Evolutionary conservation across 92 coral and sea anemone species (phyloP).

Genomic region (Epizoanthus stellaris): DNA sequence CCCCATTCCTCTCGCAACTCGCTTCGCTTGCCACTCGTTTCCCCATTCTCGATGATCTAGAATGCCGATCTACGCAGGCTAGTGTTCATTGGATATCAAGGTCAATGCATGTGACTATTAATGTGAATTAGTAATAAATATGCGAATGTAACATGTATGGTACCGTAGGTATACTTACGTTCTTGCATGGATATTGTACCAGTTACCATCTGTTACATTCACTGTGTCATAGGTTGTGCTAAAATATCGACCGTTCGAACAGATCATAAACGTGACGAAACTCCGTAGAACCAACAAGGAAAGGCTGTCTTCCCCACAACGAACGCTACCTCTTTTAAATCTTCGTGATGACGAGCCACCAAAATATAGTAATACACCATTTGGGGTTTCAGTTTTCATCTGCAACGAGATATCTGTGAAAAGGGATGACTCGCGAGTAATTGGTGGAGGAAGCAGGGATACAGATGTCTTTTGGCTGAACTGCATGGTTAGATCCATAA

Average conservation of each 20-base stretch:
- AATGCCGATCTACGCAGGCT: too few relatives aligned
- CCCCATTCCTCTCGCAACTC: too few relatives aligned
- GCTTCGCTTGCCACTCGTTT: too few relatives aligned
- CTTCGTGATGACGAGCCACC: conserved; percentile 1
- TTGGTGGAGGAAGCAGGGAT: conserved; percentile 11
- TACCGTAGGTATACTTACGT: conserved; percentile 1
- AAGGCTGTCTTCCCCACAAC: background rate
- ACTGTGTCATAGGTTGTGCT: background rate
- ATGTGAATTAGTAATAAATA: too few relatives aligned
- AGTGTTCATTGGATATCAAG: too few relatives aligned
- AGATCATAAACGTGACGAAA: conserved; percentile 1
- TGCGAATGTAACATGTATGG: too few relatives aligned
- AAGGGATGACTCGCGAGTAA: conserved; percentile 1
- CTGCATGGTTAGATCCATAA: conserved; percentile 17
- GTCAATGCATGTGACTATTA: too few relatives aligned
- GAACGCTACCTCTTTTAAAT: background rate
- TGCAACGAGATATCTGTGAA: conserved; percentile 15
- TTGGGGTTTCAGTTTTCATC: background rate
- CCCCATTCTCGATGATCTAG: too few relatives aligned
- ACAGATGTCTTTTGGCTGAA: conserved; percentile 14
- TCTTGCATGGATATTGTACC: conserved; percentile 23
- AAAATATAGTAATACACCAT: conserved; percentile 15
- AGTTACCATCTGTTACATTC: conserved; percentile 25
- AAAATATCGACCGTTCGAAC: background rate
- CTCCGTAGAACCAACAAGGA: background rate